These are phyloP conservation scores for Drepana falcataria DNA, from an alignment of 2,888 invertebrate genomes.

Conservation along the genomic window DNA sequence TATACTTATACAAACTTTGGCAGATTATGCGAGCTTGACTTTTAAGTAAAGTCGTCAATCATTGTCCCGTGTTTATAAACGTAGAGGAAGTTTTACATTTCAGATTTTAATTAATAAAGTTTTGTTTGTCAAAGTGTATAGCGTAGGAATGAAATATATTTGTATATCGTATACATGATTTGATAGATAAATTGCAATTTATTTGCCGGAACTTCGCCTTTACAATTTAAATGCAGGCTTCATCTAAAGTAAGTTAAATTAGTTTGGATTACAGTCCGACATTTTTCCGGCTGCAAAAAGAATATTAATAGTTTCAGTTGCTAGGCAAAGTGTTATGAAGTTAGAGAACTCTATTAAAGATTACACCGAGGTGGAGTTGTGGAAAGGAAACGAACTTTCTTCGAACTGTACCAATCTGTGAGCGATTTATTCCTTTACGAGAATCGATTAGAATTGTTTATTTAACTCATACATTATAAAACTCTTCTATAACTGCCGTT, in stretches of 20 bases:
- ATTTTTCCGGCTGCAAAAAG: constrained; percentile 46
- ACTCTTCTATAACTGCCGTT: neutral
- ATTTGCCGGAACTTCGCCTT: constrained; percentile 2
- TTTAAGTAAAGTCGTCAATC: neutral
- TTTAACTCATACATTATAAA: neutral
- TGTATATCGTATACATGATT: too few relatives aligned
- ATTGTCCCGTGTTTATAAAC: neutral
- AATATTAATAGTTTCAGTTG: constrained; percentile 55
- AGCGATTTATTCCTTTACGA: constrained; percentile 12
- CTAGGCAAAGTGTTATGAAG: constrained; percentile 44
- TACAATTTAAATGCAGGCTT: constrained; percentile 7
- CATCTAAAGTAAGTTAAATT: constrained; percentile 26
- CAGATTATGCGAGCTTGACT: neutral
- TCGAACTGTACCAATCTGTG: constrained; percentile 24
- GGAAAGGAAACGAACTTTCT: constrained; percentile 22
- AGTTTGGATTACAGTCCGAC: constrained; percentile 36
- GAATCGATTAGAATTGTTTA: constrained; percentile 4
- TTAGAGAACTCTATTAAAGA: constrained; percentile 53
- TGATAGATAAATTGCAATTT: too few relatives aligned
- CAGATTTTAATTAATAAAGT: neutral
- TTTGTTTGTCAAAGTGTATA: neutral
- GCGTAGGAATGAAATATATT: too few relatives aligned
- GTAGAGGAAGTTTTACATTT: neutral
- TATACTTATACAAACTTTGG: neutral
- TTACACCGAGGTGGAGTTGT: constrained; percentile 30